Evolutionary conservation across 1,140 invertebrate species (phyloP).

Genomic region (Akabosia matsudoensis): DNA sequence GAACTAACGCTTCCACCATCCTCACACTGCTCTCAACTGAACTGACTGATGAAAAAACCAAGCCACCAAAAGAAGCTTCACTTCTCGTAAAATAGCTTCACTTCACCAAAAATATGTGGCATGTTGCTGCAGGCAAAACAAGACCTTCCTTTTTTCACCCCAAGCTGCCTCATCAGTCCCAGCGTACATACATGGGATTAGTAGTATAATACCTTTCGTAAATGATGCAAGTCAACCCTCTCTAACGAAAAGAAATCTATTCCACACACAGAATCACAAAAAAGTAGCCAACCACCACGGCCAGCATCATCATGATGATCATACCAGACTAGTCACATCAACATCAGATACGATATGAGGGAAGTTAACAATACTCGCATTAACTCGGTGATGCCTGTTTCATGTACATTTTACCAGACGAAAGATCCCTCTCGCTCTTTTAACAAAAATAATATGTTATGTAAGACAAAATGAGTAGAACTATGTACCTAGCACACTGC

Average conservation of each 20-base stretch:
- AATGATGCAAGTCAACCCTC: constrained; percentile 8
- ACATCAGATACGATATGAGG: background rate
- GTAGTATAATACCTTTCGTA: background rate
- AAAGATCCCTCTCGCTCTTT: background rate
- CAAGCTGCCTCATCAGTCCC: background rate
- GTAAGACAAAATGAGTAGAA: constrained; percentile 2
- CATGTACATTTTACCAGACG: background rate
- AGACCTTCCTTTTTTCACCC: constrained; percentile 22
- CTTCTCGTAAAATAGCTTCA: constrained; percentile 21
- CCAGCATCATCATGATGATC: background rate
- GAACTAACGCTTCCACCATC: constrained; percentile 23
- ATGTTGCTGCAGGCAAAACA: constrained; percentile 19
- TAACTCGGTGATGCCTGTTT: background rate
- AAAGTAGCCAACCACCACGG: background rate
- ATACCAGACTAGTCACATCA: background rate
- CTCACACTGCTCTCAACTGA: constrained; percentile 15
- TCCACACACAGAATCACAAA: constrained; percentile 3
- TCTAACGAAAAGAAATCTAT: background rate
- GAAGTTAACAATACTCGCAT: background rate
- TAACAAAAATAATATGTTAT: background rate
- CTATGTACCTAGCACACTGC: no score
- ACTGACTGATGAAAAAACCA: constrained; percentile 11
- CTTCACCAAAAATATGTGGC: constrained; percentile 18
- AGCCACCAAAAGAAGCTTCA: constrained; percentile 8
- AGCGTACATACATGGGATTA: background rate